These are phyloP conservation scores for Chromis chromis DNA, from an alignment of 2,797 vertebrate genomes.

Conservation along the genomic window DNA sequence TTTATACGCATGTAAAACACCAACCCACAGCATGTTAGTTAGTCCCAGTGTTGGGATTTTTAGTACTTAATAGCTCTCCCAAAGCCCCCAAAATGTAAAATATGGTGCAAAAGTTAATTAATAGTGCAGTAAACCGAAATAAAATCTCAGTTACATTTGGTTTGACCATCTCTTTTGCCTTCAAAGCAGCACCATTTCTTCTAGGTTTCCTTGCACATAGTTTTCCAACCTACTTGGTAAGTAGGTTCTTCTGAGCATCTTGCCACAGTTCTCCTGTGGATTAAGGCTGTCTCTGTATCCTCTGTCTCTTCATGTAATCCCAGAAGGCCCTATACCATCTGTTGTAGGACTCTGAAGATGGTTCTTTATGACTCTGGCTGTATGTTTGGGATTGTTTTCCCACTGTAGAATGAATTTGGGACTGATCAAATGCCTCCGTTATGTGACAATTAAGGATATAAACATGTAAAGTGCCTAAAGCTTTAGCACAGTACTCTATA, in stretches of 20 bases:
- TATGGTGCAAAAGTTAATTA: too few species aligned
- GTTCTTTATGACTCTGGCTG: background rate
- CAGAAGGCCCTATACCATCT: background rate
- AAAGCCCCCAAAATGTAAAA: too few species aligned
- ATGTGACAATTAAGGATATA: background rate
- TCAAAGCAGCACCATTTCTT: background rate
- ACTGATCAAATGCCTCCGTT: background rate
- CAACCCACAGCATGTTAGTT: background rate
- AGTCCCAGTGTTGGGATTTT: background rate
- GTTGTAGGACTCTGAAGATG: background rate
- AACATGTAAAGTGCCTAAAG: background rate
- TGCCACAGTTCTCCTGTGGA: slow-evolving; percentile 10
- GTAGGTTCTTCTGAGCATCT: background rate
- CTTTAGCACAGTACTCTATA: background rate
- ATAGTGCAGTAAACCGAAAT: too few species aligned
- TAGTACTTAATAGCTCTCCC: background rate
- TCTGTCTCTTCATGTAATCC: slow-evolving; percentile 13
- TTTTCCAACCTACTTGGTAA: background rate
- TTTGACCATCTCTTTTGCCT: background rate
- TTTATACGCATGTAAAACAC: slow-evolving; percentile 7
- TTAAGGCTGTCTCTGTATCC: slow-evolving; percentile 4
- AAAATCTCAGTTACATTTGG: too few species aligned
- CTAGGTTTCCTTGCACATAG: background rate
- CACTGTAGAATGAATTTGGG: background rate
- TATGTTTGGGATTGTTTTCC: background rate